Base-by-base conservation (phyloP, 2,888 invertebrate species). In the Athetis lepigone region DNA sequence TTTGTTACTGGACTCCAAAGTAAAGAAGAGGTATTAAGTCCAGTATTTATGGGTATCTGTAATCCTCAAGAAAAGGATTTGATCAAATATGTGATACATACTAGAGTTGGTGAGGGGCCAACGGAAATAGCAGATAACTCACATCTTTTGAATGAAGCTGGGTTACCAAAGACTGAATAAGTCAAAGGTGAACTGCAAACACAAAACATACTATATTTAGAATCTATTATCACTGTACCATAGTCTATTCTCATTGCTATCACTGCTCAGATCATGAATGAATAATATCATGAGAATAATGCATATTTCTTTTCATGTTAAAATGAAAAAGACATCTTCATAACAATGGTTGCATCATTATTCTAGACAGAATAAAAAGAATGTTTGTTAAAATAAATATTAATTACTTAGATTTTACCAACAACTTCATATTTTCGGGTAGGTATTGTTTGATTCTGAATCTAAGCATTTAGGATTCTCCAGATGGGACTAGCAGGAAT, bases 71-170 rank as follows among this genome's bases (percentile, higher is more conserved):
- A 80, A 43, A 81, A 85, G 27, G 97, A 97, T 84, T 86, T 96
- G 49, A 90, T 98, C 11, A 97, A 98, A 85, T 98, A 98, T 91
- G 95, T 98, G 4, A 98, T 98, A 78, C 96, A 97, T 81, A 98
- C 98, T 0, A 96, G 96, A 93, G 95, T 98, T 62, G 98, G 98
- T 2, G 95, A 96, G 60, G 98, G 98, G 0, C 98, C 98, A 8
- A 93, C 94, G 77, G 89, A 96, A 79, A 80, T 96, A 16, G 82
- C 77, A 2, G 87, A 92, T 81, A 87, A 84, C 11, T 84, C 85
- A 45, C 92, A 94, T 82, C 86, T 95, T 2, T 73, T 94, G 37
- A 83, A 88, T 84, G 77, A 83, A 27, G 64, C 76, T 56, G 94
- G 94, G 8, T 61, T 81, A 37, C 92, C 91, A 0, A 80, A 61